Evolutionary conservation across 2,113 vertebrate genomes (phyloP).

Genomic region (Myiozetetes cayanensis): DNA sequence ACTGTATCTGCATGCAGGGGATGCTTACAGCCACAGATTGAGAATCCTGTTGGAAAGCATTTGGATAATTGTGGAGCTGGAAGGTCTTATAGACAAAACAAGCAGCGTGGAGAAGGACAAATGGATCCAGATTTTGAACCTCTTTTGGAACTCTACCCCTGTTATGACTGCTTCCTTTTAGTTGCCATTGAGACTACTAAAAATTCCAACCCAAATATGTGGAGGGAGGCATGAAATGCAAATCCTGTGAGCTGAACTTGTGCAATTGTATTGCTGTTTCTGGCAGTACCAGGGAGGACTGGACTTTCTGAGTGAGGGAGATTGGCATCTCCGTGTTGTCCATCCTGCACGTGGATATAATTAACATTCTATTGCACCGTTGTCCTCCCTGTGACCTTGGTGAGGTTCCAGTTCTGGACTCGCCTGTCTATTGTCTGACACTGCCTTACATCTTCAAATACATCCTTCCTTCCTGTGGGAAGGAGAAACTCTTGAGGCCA

Average conservation of each 20-base stretch:
- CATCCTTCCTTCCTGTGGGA: conserved; percentile 40
- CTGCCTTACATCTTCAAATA: conserved; percentile 41
- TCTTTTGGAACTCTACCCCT: background rate
- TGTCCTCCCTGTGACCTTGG: conserved; percentile 37
- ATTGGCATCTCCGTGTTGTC: background rate
- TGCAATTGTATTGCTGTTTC: background rate
- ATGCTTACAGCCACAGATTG: background rate
- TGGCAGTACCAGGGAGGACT: background rate
- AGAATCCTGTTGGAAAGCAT: background rate
- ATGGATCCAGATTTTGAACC: background rate
- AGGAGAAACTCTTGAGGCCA: background rate
- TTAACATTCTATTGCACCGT: background rate
- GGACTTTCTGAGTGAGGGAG: background rate
- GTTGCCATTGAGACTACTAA: background rate
- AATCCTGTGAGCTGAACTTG: background rate
- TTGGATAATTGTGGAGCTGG: background rate
- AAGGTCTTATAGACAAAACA: background rate
- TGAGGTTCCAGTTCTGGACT: conserved; percentile 41
- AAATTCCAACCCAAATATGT: background rate
- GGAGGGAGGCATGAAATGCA: background rate
- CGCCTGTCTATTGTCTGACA: conserved; percentile 11
- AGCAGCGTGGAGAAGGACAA: background rate
- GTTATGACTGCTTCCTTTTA: background rate
- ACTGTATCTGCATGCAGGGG: background rate
- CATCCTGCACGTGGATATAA: conserved; percentile 42